Conservation (phyloP, 2,888 invertebrate species). For the Clostera curtula region DNA sequence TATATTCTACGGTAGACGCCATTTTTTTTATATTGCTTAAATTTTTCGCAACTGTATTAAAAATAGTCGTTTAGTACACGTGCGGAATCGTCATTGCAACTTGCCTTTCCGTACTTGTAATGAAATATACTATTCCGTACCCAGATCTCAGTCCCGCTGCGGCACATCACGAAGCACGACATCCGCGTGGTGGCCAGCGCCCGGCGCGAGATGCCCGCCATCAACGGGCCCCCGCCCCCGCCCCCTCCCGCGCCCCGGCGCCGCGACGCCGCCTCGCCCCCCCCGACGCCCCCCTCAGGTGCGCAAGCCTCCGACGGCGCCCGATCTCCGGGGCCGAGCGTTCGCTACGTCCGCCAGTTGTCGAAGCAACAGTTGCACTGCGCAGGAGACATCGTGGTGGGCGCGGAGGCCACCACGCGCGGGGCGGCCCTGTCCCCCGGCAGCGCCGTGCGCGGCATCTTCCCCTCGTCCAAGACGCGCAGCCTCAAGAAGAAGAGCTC, state of each 20-base stretch:
- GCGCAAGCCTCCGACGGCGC: not conserved
- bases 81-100: no score
- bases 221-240: conserved; percentile 40
- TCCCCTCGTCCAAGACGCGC: conserved; percentile 74
- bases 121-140: no score
- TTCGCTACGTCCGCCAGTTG: not conserved
- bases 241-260: conserved; percentile 13
- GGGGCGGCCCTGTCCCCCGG: conserved; percentile 51
- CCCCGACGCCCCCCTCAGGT: conserved; percentile 5
- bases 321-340: not conserved
- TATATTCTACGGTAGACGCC: no score
- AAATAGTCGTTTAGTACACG: no score
- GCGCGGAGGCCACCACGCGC: conserved; percentile 16
- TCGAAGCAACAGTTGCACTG: not conserved
- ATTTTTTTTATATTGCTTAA: no score
- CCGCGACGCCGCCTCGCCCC: conserved; percentile 7
- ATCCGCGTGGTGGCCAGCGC: conserved; percentile 45
- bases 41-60: no score
- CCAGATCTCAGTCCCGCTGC: conserved; percentile 47
- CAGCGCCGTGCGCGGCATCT: conserved; percentile 71
- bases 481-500: conserved; percentile 84
- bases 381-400: conserved; percentile 12
- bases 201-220: conserved; percentile 40
- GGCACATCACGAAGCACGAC: conserved; percentile 56
- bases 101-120: no score